Percentiles rank a stretch among this genome's conserved stretches.
Evolutionary conservation across 2,888 invertebrate species (phyloP).

Genomic region (Diaphora mendica): DNA sequence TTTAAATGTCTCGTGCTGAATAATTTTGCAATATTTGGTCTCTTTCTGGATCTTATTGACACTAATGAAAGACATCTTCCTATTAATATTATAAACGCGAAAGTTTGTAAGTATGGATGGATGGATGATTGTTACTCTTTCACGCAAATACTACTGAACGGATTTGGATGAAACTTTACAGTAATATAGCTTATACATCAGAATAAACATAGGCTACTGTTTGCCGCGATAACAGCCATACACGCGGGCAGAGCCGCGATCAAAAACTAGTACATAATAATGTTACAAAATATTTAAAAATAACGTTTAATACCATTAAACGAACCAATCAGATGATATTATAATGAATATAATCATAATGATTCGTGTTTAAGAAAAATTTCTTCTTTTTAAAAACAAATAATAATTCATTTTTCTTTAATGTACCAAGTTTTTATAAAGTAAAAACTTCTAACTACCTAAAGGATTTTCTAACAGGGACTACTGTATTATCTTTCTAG

Average conservation of each 20-base stretch:
- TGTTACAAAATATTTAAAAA: neutral
- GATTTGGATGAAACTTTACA: no score
- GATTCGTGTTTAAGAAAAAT: neutral
- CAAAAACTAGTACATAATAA: no score
- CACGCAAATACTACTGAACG: no score
- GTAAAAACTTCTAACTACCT: neutral
- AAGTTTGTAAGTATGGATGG: no score
- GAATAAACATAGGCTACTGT: no score
- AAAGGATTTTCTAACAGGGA: neutral
- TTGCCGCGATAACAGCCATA: no score
- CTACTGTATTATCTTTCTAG: slow-evolving; percentile 2
- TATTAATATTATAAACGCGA: no score
- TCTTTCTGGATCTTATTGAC: neutral
- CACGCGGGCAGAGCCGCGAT: no score
- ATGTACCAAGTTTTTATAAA: neutral
- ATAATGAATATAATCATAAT: neutral
- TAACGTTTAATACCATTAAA: neutral
- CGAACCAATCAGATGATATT: neutral
- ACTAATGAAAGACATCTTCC: neutral
- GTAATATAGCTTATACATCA: no score
- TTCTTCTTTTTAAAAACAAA: neutral
- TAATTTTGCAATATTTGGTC: no score
- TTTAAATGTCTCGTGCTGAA: no score
- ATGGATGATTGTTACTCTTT: no score
- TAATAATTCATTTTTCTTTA: neutral